These are phyloP conservation scores for Agrochola litura DNA, from an alignment of 2,888 invertebrate species.

Conservation along the genomic window DNA sequence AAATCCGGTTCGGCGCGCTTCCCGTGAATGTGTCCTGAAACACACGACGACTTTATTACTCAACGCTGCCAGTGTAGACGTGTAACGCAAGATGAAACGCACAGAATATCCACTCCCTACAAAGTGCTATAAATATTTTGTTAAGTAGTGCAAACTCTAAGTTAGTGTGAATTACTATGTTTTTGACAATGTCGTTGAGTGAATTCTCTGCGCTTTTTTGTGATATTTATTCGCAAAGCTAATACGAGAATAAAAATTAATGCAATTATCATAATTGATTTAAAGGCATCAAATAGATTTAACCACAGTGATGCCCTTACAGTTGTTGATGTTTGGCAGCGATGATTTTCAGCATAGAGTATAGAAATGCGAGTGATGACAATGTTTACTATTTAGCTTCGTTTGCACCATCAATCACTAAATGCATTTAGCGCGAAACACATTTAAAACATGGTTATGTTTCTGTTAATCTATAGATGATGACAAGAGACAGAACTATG, in stretches of 20 bases:
- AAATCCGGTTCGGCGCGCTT: constrained; percentile 85
- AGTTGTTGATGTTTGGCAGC: not conserved
- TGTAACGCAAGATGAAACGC: not conserved
- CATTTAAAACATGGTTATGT: not conserved
- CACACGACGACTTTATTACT: not conserved
- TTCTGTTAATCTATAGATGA: not conserved
- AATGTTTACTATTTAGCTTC: not conserved
- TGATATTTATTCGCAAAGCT: not conserved
- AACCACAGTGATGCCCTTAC: not conserved
- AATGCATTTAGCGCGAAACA: too few species aligned
- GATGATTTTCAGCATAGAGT: not conserved
- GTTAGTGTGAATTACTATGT: not conserved
- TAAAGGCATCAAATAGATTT: not conserved
- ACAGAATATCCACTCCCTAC: not conserved
- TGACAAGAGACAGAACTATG: not conserved
- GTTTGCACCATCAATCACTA: not conserved
- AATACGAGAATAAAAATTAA: not conserved
- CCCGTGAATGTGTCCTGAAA: constrained; percentile 84
- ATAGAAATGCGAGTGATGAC: not conserved
- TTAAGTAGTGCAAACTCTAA: not conserved
- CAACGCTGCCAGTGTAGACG: not conserved
- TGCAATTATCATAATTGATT: not conserved
- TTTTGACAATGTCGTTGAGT: not conserved
- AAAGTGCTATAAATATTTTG: not conserved
- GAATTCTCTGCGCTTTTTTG: not conserved